Conservation (phyloP, 2,888 invertebrate genomes). For the Keiferia lycopersicella region DNA sequence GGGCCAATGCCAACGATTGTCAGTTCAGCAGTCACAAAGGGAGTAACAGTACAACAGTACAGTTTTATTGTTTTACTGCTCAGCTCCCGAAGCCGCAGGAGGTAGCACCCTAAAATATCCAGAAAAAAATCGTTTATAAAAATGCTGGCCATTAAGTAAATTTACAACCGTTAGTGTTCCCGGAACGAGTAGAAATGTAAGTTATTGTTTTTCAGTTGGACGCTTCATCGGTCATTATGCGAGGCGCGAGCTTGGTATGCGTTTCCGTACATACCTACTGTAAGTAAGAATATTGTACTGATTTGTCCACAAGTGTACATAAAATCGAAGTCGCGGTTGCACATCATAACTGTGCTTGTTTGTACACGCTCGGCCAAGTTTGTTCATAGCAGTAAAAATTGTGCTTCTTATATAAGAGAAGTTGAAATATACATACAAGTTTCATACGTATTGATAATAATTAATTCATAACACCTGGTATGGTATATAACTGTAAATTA, state of each 20-base stretch:
- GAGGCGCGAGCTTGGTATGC: not conserved
- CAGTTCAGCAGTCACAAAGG: constrained; percentile 49
- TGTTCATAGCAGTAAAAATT: too few species aligned
- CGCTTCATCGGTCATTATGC: constrained; percentile 19
- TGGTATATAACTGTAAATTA: too few species aligned
- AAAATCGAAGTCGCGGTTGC: too few species aligned
- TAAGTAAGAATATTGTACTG: not conserved
- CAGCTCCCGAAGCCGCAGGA: constrained; percentile 74
- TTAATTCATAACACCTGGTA: too few species aligned
- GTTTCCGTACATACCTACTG: not conserved
- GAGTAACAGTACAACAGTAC: constrained; percentile 66
- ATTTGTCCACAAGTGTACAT: too few species aligned
- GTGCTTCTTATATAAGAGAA: too few species aligned
- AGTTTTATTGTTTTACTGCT: constrained; percentile 75
- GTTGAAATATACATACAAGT: too few species aligned
- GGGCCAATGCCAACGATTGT: constrained; percentile 63
- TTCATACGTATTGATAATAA: too few species aligned
- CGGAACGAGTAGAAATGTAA: constrained; percentile 54
- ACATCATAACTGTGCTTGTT: too few species aligned
- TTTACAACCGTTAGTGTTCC: constrained; percentile 72
- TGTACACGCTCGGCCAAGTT: too few species aligned
- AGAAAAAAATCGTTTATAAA: constrained; percentile 56
- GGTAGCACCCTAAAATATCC: constrained; percentile 69
- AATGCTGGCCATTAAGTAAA: constrained; percentile 73
- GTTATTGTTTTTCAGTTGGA: constrained; percentile 44